phyloP scores from a whole-genome alignment of 2,797 vertebrate genomes.

The Neosilurus hyrtlii region DNA sequence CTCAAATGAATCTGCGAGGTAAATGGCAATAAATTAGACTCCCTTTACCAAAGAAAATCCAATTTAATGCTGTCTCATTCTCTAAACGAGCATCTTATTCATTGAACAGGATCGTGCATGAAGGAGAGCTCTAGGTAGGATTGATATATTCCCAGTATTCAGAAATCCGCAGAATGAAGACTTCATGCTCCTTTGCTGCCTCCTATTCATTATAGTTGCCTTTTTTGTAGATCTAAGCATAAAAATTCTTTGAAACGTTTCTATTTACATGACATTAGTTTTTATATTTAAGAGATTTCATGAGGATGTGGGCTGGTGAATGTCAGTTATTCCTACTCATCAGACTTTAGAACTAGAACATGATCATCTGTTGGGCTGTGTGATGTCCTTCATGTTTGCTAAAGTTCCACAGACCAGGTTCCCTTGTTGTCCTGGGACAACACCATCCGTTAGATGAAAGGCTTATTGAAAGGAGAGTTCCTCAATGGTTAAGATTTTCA shows the following conservation, averaged over 20 bases:
- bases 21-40: conserved; percentile 75
- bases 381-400: neutral
- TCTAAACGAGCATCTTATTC: conserved; percentile 74
- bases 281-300: neutral
- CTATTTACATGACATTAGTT: neutral
- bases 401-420: neutral
- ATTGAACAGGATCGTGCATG: conserved; percentile 62
- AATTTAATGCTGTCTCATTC: conserved; percentile 74
- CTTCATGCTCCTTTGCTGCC: conserved; percentile 19
- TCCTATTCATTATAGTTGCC: conserved; percentile 26
- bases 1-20: conserved; percentile 75
- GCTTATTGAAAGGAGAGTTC: neutral
- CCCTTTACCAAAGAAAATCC: conserved; percentile 68
- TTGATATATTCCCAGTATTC: conserved; percentile 61
- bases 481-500: neutral
- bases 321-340: neutral
- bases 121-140: conserved; percentile 53
- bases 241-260: neutral
- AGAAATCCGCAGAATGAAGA: conserved; percentile 36
- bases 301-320: neutral
- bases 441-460: neutral
- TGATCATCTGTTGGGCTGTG: neutral
- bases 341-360: neutral
- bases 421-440: neutral
- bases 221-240: neutral